phyloP scores from a whole-genome alignment of 1,140 invertebrate genomes.

The Sipha flava region DNA sequence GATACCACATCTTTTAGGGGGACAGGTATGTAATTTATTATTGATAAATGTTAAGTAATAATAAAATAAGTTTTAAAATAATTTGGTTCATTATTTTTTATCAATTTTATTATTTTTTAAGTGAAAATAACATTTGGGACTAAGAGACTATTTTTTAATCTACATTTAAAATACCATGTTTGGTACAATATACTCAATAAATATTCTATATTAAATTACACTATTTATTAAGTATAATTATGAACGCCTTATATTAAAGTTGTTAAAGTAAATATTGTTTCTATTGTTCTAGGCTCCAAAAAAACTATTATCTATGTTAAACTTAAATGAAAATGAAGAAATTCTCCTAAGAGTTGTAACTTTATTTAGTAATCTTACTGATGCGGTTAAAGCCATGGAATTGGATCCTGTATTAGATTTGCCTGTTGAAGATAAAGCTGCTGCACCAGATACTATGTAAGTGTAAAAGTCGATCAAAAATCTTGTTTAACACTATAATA shows the following conservation, averaged over 20 bases:
- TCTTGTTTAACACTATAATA: too few relatives aligned
- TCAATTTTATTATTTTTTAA: too few relatives aligned
- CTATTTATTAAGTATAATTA: too few relatives aligned
- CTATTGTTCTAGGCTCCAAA: conserved; percentile 47
- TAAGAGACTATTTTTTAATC: too few relatives aligned
- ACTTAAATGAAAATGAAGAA: conserved; percentile 46
- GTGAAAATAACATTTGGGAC: too few relatives aligned
- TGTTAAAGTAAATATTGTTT: neutral
- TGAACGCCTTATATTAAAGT: too few relatives aligned
- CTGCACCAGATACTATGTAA: conserved; percentile 53
- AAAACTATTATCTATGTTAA: conserved; percentile 47
- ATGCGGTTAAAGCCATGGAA: conserved; percentile 44
- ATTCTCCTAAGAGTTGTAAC: conserved; percentile 50
- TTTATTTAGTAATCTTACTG: conserved; percentile 49
- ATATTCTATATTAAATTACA: too few relatives aligned
- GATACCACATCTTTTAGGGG: conserved; percentile 54
- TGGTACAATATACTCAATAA: too few relatives aligned
- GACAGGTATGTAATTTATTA: conserved; percentile 47
- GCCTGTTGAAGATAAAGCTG: conserved; percentile 50
- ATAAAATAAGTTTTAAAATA: too few relatives aligned
- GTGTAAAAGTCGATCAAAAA: conserved; percentile 16
- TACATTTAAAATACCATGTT: too few relatives aligned
- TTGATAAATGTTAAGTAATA: too few relatives aligned
- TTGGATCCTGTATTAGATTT: conserved; percentile 47
- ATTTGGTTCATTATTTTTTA: too few relatives aligned